Evolutionary conservation across 2,797 vertebrate species (phyloP), one percentile per base, ranked within the genome.

Genomic region (Morelia viridis): DNA sequence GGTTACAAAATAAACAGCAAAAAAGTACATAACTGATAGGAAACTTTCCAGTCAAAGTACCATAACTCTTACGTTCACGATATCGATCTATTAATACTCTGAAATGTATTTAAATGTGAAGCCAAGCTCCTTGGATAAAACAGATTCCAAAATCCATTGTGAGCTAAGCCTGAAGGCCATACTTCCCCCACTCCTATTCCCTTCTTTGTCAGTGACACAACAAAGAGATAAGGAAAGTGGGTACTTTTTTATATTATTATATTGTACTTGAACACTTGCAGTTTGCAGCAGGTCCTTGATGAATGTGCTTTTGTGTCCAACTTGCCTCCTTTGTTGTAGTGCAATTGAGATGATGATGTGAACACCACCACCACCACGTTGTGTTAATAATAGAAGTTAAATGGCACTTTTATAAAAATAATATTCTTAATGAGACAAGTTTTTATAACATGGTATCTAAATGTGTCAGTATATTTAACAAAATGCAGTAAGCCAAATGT

Each of bases 221-320:
- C 85, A 96, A 94, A 90, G 94, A 96, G 93, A 93, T 94, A 92
- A 94, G 56, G 90, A 95, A 95, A 96, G 89, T 95, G 90, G 95
- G 90, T 96, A 94, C 95, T 96, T 96, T 92, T 96, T 97, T 96
- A 76, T 96, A 91, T 95, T 92, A 95, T 91, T 95, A 94, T 96
- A 96, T 96, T 95, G 95, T 97, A 97, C 97, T 97, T 97, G 97
- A 97, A 97, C 94, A 95, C 94, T 96, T 96, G 93, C 94, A 88
- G 85, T 96, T 96, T 96, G 94, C 89, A 96, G 94, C 95, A 96
- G 95, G 96, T 95, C 96, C 96, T 96, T 96, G 91, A 94, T 96
- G 95, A 96, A 96, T 96, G 95, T 97, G 97, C 96, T 97, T 96
- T 94, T 96, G 62, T 96, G 93, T 95, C 93, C 94, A 94, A 61